Conservation (phyloP, 2,888 invertebrate genomes). For the Norana najaformis region DNA sequence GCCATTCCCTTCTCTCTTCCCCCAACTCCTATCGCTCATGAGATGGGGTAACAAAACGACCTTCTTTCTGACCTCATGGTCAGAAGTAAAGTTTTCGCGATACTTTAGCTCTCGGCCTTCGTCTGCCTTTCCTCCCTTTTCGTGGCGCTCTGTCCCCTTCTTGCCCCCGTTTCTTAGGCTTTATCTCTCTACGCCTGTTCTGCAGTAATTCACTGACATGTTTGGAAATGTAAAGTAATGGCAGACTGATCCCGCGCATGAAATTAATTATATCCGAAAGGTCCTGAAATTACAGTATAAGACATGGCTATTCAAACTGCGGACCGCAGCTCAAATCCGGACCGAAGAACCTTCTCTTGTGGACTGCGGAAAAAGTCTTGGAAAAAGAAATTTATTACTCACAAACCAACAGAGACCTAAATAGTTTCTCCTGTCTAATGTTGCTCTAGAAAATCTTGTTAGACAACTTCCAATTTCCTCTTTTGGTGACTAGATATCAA, state of each 20-base stretch:
- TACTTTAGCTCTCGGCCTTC: not conserved
- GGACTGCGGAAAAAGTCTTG: no score
- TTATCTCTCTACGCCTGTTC: not conserved
- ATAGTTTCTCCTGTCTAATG: no score
- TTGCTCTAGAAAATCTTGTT: no score
- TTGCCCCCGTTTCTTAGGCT: not conserved
- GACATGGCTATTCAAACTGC: no score
- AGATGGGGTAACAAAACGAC: not conserved
- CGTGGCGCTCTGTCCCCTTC: not conserved
- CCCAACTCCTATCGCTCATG: not conserved
- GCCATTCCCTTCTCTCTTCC: not conserved
- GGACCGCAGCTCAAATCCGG: no score
- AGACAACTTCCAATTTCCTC: no score
- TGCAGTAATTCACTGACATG: not conserved
- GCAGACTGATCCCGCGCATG: not conserved
- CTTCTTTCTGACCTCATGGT: not conserved
- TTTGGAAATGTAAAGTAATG: not conserved
- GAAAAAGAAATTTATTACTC: no score
- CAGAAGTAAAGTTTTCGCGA: not conserved
- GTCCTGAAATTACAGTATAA: no score
- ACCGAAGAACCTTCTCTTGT: no score
- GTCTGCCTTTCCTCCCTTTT: not conserved
- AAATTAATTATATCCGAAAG: not conserved
- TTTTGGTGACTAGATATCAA: no score
- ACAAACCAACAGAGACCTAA: no score